Conservation (phyloP, 2,113 vertebrate genomes). For the Myotis brandtii region DNA sequence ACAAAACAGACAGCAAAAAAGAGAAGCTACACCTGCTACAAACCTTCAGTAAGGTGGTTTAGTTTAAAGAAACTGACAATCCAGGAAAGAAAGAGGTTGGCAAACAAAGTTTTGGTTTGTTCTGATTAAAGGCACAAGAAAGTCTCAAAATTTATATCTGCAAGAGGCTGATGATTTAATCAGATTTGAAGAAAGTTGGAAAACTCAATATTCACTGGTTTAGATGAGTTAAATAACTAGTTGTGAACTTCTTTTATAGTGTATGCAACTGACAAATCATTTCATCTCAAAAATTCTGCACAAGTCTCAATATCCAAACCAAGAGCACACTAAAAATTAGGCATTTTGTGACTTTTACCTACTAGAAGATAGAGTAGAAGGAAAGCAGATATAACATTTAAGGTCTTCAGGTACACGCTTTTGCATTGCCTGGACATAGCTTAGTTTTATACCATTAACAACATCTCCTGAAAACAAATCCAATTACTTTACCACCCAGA, state of each 20-base stretch:
- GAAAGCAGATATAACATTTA: background rate
- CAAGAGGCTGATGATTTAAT: background rate
- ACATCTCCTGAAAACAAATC: constrained; percentile 33
- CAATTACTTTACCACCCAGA: background rate
- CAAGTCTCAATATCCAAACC: background rate
- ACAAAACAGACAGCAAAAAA: background rate
- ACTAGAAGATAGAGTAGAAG: background rate
- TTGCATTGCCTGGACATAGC: background rate
- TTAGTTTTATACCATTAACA: background rate
- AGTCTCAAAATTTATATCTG: background rate
- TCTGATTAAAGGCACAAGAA: background rate
- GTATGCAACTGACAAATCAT: background rate
- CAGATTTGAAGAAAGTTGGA: background rate
- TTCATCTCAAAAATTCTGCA: background rate
- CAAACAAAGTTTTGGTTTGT: background rate
- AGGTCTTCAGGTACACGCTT: background rate
- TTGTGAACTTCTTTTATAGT: background rate
- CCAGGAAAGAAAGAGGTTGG: background rate
- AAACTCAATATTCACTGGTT: background rate
- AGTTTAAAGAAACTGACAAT: background rate
- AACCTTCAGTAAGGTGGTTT: background rate
- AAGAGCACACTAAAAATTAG: background rate
- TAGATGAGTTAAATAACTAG: background rate
- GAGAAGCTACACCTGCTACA: background rate
- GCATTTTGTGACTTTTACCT: background rate